These are phyloP conservation scores for Drosophila cognata DNA, from an alignment of 2,888 invertebrate species.

Conservation along the genomic window DNA sequence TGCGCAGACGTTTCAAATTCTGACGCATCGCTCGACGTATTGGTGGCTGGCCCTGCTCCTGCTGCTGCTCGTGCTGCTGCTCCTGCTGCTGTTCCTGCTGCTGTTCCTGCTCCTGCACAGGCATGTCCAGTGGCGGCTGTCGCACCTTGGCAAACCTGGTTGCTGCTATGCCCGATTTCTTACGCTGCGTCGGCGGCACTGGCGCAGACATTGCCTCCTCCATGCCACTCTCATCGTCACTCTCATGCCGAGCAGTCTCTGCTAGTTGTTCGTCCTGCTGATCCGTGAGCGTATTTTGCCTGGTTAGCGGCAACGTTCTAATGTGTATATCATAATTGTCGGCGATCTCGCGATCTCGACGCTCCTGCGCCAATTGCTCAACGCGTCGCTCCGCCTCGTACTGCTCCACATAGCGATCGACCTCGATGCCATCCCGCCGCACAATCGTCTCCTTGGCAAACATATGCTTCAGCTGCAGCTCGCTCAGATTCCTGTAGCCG, in stretches of 20 bases:
- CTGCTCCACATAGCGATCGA: constrained; percentile 79
- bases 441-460: constrained; percentile 82
- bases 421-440: constrained; percentile 79
- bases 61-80: neutral
- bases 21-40: constrained; percentile 63
- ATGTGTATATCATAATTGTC: constrained; percentile 79
- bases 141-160: constrained; percentile 73
- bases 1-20: constrained; percentile 77
- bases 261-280: constrained; percentile 4
- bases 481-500: constrained; percentile 82
- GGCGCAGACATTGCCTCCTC: constrained; percentile 55
- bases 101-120: constrained; percentile 30
- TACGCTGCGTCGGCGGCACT: constrained; percentile 4
- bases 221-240: constrained; percentile 80
- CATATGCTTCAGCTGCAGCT: constrained; percentile 82
- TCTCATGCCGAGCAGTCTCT: constrained; percentile 48
- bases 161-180: constrained; percentile 72
- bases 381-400: constrained; percentile 75
- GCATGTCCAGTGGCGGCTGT: constrained; percentile 60
- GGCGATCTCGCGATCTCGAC: constrained; percentile 69
- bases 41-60: constrained; percentile 11
- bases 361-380: constrained; percentile 66
- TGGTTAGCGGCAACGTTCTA: constrained; percentile 62
- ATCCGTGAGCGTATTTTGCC: constrained; percentile 63
- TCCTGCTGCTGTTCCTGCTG: neutral